Conservation (phyloP, 1,140 invertebrate genomes). For the Drosophila asahinai region DNA sequence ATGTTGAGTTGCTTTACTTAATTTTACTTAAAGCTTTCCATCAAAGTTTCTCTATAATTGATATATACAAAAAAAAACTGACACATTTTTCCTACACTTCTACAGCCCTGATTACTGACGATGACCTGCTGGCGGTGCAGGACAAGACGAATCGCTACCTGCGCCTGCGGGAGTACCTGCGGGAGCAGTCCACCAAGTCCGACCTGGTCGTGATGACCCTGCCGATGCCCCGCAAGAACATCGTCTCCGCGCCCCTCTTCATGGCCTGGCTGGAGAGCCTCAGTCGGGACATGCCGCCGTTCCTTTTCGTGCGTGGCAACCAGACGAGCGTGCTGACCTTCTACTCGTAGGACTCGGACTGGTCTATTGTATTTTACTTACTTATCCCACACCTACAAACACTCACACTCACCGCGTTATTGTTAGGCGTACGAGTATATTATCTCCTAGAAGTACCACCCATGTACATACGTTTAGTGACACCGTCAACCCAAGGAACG, state of each 20-base stretch:
- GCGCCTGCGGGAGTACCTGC: slow-evolving; percentile 93
- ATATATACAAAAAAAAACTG: not conserved
- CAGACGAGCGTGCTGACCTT: slow-evolving; percentile 98
- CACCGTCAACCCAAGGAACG: slow-evolving; percentile 30
- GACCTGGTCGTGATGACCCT: slow-evolving; percentile 95
- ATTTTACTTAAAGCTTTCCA: too few species aligned
- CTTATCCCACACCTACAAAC: slow-evolving; percentile 34
- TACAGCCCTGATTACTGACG: slow-evolving; percentile 91
- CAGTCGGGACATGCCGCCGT: slow-evolving; percentile 95
- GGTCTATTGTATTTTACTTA: slow-evolving; percentile 52
- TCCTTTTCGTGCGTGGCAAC: slow-evolving; percentile 97
- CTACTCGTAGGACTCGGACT: slow-evolving; percentile 91
- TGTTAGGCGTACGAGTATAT: slow-evolving; percentile 58
- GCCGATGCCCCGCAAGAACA: slow-evolving; percentile 95
- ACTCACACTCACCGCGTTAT: slow-evolving; percentile 39
- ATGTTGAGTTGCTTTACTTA: not conserved
- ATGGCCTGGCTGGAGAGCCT: slow-evolving; percentile 97
- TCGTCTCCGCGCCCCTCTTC: slow-evolving; percentile 95
- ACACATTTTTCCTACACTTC: not conserved
- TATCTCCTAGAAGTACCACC: slow-evolving; percentile 72
- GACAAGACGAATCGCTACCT: slow-evolving; percentile 97
- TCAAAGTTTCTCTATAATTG: not conserved
- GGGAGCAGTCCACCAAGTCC: slow-evolving; percentile 93
- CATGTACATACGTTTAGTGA: slow-evolving; percentile 71
- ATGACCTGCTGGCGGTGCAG: slow-evolving; percentile 93